Base-by-base conservation (phyloP, 2,888 invertebrate species). In the Gonocerus acuteangulatus region DNA sequence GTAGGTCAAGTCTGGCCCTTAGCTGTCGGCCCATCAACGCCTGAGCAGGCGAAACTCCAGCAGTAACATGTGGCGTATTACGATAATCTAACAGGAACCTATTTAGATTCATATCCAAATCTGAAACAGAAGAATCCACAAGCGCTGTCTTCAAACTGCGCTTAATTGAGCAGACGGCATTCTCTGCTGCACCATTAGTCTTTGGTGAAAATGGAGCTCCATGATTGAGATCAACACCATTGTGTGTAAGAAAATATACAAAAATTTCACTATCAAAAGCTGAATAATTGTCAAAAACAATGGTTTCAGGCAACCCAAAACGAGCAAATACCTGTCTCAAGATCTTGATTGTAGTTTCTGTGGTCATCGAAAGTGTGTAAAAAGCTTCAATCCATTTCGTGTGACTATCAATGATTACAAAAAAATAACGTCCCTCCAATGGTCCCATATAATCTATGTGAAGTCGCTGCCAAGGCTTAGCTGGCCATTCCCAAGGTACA, bases 191-290 rank as follows among this genome's bases (percentile, higher is more conserved):
- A n/a, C 3, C n/a, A n/a, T n/a, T n/a, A n/a, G n/a, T n/a, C n/a
- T n/a, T n/a, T n/a, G n/a, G n/a, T n/a, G n/a, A n/a, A n/a, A n/a
- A n/a, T n/a, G n/a, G n/a, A n/a, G n/a, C n/a, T n/a, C n/a, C n/a
- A n/a, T n/a, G n/a, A n/a, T 48, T 48, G 27, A 22, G 48, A 27
- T 48, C 47, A 21, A 47, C 22, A 7, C 47, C 22, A 21, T 21
- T 47, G 47, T 47, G 47, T 13, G n/a, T 18, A 47, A 47, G 22
- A 21, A 47, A 47, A 47, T 21, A 19, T n/a, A n/a, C n/a, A n/a
- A n/a, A n/a, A n/a, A n/a, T n/a, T n/a, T n/a, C n/a, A n/a, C n/a
- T n/a, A n/a, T n/a, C n/a, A n/a, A n/a, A n/a, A n/a, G n/a, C n/a
- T n/a, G n/a, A n/a, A n/a, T n/a, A n/a, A n/a, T n/a, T n/a, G n/a